These are phyloP conservation scores for Pteria penguin DNA, from an alignment of 2,888 invertebrate species.

Conservation along the genomic window DNA sequence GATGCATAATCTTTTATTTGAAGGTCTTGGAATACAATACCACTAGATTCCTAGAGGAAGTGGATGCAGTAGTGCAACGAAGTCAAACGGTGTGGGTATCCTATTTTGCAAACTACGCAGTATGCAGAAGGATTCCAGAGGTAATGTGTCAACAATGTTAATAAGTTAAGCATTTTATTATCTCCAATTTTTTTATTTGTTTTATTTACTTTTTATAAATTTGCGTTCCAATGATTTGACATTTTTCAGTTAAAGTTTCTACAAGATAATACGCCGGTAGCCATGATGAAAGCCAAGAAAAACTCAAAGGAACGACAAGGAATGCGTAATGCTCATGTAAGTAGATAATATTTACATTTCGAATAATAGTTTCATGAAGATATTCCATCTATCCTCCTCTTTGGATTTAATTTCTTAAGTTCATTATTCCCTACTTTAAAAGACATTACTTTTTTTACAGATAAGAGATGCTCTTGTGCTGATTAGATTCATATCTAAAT, in stretches of 20 bases:
- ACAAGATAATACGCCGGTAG: constrained; percentile 67
- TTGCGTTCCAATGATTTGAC: neutral
- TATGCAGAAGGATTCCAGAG: constrained; percentile 59
- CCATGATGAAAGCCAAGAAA: constrained; percentile 75
- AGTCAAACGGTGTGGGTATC: constrained; percentile 64
- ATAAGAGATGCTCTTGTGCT: constrained; percentile 86
- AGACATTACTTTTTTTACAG: constrained; percentile 51
- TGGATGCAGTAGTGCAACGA: constrained; percentile 6
- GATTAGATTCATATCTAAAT: constrained; percentile 83
- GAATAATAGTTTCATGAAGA: too few species aligned
- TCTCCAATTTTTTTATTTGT: too few species aligned
- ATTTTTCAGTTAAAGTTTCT: constrained; percentile 21
- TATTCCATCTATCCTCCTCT: too few species aligned
- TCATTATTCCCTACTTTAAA: neutral
- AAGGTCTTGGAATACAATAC: constrained; percentile 41
- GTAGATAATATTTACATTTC: too few species aligned
- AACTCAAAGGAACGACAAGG: constrained; percentile 86
- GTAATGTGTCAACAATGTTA: constrained; percentile 38
- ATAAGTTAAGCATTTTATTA: neutral
- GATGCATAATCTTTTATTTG: neutral
- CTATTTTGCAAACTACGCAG: constrained; percentile 64
- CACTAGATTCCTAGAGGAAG: constrained; percentile 1
- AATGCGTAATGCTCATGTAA: constrained; percentile 85
- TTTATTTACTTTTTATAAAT: too few species aligned
- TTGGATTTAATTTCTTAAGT: too few species aligned